Conservation (phyloP, 2,797 vertebrate genomes). For the Gallinago nigripennis region DNA sequence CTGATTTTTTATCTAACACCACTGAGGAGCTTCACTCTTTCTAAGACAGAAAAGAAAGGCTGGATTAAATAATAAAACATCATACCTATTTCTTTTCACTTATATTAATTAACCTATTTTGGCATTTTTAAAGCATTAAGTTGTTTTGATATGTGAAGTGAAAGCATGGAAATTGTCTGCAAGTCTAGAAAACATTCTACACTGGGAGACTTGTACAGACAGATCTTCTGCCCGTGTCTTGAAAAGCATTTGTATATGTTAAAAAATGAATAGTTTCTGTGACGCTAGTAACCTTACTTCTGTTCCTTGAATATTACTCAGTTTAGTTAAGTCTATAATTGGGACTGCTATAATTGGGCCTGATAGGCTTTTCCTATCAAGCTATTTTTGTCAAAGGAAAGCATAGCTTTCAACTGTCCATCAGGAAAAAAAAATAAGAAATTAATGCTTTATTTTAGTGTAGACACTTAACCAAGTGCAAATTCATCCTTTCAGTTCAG, state of each 20-base stretch:
- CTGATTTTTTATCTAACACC: not conserved
- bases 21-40: not conserved
- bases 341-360: not conserved
- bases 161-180: not conserved
- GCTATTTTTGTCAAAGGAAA: not conserved
- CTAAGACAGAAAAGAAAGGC: not conserved
- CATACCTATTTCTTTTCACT: not conserved
- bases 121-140: not conserved
- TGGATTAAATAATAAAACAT: not conserved
- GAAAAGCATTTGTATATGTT: not conserved
- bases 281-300: not conserved
- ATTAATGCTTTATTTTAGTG: not conserved
- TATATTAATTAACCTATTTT: not conserved
- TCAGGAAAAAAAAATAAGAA: not conserved
- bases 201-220: not conserved
- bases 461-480: not conserved
- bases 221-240: not conserved
- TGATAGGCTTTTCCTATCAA: not conserved
- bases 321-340: not conserved
- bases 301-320: not conserved
- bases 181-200: not conserved
- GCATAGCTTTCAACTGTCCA: not conserved
- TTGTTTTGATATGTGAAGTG: not conserved
- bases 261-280: not conserved
- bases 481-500: not conserved